Base-by-base conservation (phyloP, 2,113 vertebrate genomes). In the Rana temporaria region DNA sequence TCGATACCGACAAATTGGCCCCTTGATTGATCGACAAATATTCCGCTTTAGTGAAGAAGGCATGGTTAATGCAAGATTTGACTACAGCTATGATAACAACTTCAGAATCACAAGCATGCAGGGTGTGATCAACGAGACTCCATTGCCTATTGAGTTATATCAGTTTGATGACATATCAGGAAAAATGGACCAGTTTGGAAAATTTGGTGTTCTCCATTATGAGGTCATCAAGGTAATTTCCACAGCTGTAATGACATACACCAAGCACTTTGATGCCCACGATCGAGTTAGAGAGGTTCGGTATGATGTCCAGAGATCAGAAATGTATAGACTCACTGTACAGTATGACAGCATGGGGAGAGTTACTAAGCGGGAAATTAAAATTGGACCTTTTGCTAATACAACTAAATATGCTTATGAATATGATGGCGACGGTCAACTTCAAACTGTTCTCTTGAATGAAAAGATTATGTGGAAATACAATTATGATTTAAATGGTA, bases 211-310 rank as follows among this genome's bases (percentile, higher is more conserved):
- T 17, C 98, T 99, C 84, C 99, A 99, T 89, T 99, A 99, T 0
- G 98, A 99, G 74, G 99, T 99, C 83, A 99, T 99, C 89, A 98
- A 99, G 92, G 99, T 99, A 85, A 99, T 99, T 71, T 99, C 98
- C 1, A 99, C 98, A 0, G 96, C 98, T 0, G 96, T 99, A 48
- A 99, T 99, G 98, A 99, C 98, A 0, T 99, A 99, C 85, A 99
- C 97, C 18, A 99, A 99, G 87, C 98, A 99, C 87, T 98, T 99
- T 0, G 98, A 99, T 6, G 95, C 95, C 0, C 97, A 99, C 0
- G 97, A 97, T 1, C 94, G 98, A 84, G 97, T 99, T 87, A 97
- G 97, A 84, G 98, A 99, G 86, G 99, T 99, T 78, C 97, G 99
- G 82, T 99, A 98, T 20, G 97, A 99, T 90, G 98, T 99, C 85